phyloP scores from a whole-genome alignment of 2,113 vertebrate species.

The Ranitomeya imitator region DNA sequence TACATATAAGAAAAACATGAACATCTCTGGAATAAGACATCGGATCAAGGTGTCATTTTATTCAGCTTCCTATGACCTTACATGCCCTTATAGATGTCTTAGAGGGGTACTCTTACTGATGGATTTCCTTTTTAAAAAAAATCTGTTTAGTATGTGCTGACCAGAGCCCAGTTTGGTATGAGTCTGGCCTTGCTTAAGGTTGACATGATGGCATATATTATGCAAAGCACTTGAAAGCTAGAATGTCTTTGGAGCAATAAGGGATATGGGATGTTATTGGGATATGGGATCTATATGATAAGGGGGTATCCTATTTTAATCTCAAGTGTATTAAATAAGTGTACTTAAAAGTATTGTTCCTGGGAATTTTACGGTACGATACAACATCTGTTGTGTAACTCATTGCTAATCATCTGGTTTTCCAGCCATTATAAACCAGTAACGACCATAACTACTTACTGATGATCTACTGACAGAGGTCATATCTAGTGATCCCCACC shows the following conservation, averaged over 20 bases:
- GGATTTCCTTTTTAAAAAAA: no score
- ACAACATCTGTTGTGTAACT: not conserved
- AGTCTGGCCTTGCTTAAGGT: not conserved
- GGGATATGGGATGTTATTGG: not conserved
- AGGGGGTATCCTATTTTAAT: not conserved
- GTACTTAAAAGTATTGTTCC: not conserved
- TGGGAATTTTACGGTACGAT: not conserved
- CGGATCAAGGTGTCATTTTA: no score
- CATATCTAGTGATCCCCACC: not conserved
- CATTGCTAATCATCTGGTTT: not conserved
- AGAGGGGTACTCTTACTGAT: no score
- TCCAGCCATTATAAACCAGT: not conserved
- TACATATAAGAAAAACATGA: no score
- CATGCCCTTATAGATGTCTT: no score
- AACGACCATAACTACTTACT: not conserved
- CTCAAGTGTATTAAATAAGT: not conserved
- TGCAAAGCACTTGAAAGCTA: constrained; percentile 12
- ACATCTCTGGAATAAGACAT: no score
- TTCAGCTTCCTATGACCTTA: no score
- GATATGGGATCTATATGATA: no score
- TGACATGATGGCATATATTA: not conserved
- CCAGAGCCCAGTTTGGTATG: not conserved
- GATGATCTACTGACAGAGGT: not conserved
- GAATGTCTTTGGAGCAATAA: constrained; percentile 35
- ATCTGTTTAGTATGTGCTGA: no score